Base-by-base conservation (phyloP, 2,888 invertebrate species). In the Melikaiella ostensackeni region DNA sequence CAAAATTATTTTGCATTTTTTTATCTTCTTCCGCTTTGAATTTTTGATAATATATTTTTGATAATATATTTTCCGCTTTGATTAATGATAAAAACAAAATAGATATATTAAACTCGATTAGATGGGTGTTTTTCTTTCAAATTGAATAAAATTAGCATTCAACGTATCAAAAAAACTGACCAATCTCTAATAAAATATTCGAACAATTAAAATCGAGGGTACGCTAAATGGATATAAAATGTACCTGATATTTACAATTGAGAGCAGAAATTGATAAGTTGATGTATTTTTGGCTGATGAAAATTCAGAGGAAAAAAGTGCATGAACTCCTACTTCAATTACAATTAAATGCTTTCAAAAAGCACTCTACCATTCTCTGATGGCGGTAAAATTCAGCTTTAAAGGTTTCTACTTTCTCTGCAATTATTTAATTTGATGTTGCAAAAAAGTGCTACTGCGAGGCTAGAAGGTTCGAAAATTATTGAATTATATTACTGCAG, bases 401-500 rank as follows among this genome's bases (percentile, higher is more conserved):
- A 50, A 70, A 50, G 50, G 30, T 11, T 11, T 24, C 70, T 50
- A 42, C 50, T 50, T 70, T 50, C 30, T 4, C 33, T 27, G 50
- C 50, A 70, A 70, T 70, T 50, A 70, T 70, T 70, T 46, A 70
- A 70, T 70, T 70, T n/a, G 30, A 70, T 70, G n/a, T 50, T 27
- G 30, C 50, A 33, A 70, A 70, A 70, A 70, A 70, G 50, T 50
- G 19, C 46, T 11, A 46, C 50, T 19, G 70, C n/a, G 19, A 70
- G 50, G 24, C 30, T 46, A 27, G 16, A 70, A 46, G 46, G 70
- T 70, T 70, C 46, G 30, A 70, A 50, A 70, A 70, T 70, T n/a
- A 70, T 70, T 50, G 30, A 70, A 30, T 70, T 70, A 70, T 70
- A 19, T 70, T 50, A 70, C 70, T 70, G 27, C 70, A 70, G 30